Base-by-base conservation (phyloP, 2,797 vertebrate genomes). In the Anableps anableps region DNA sequence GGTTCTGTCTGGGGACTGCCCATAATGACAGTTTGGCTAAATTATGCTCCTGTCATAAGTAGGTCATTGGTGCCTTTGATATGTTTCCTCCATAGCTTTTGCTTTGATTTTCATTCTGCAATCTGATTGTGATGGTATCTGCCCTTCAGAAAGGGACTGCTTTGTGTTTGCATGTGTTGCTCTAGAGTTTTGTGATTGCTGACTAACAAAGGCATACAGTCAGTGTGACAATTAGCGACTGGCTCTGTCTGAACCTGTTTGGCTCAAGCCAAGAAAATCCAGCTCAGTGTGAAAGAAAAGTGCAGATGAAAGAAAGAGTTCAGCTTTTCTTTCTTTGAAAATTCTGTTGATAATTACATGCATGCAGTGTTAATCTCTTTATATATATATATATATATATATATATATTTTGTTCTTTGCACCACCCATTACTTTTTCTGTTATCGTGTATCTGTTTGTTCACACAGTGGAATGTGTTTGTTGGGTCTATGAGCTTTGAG, bases 381-480 rank as follows among this genome's bases (percentile, higher is more conserved):
- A 3, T 38, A 16, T 19, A 0, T 29, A 31, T 29, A 21, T 17
- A 16, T 60, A n/a, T 60, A 43, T 43, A 43, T 43, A 43, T 43
- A 14, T 48, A 48, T 64, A 26, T 60, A 9, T 60, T 34, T 36
- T 38, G 64, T 45, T 6, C 64, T 47, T 4, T 74, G 62, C 60
- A 77, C 47, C 75, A 68, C 47, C 34, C 78, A 1, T 36, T 48
- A 31, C 43, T 75, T 80, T 73, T 50, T 75, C 43, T 77, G 26
- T 53, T 51, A 81, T 82, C 76, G 77, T 14, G n/a, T 75, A 48
- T 86, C 58, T 84, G 50, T 7, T 81, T 84, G 50, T 7, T 81
- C 79, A 86, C 83, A 90, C 80, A 73, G 78, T 90, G 90, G 92
- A 92, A 94, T 94, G 88, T 77, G 73, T 89, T 89, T 92, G 84